Conservation (phyloP, 1,140 invertebrate species). For the Pentalonia nigronervosa region DNA sequence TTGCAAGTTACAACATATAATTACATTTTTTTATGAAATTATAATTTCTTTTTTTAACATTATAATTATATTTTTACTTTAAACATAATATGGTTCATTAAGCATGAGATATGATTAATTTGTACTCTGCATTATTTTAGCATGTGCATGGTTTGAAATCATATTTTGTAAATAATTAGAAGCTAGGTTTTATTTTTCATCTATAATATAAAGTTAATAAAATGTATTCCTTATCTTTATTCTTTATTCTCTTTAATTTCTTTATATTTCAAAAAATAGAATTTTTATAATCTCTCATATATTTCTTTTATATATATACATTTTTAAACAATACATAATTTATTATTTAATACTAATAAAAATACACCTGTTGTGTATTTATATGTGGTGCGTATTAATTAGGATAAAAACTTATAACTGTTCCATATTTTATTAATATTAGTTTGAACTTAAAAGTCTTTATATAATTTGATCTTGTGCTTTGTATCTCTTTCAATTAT, state of each 20-base stretch:
- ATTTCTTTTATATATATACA: neutral
- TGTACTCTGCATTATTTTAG: neutral
- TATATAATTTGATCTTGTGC: neutral
- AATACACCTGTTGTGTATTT: neutral
- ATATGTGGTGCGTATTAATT: neutral
- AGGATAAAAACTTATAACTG: neutral
- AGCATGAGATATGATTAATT: neutral
- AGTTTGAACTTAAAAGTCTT: neutral
- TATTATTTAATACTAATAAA: neutral
- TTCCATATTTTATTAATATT: neutral
- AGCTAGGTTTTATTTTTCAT: neutral
- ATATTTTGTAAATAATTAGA: neutral
- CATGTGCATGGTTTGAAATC: conserved; percentile 38
- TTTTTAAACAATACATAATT: neutral
- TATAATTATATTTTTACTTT: conserved; percentile 15
- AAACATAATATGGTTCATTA: neutral
- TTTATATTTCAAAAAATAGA: neutral
- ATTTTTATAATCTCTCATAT: too few relatives aligned
- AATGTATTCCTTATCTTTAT: neutral
- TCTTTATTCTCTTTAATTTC: too few relatives aligned
- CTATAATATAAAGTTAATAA: neutral
- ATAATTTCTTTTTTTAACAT: conserved; percentile 19
- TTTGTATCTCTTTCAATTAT: neutral
- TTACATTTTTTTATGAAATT: neutral
- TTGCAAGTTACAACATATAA: neutral